A percentile compares a stretch with the other conserved stretches of the same genome.
Conservation (phyloP, 92 coral and sea anemone genomes). For the Isaurus tuberculatus region DNA sequence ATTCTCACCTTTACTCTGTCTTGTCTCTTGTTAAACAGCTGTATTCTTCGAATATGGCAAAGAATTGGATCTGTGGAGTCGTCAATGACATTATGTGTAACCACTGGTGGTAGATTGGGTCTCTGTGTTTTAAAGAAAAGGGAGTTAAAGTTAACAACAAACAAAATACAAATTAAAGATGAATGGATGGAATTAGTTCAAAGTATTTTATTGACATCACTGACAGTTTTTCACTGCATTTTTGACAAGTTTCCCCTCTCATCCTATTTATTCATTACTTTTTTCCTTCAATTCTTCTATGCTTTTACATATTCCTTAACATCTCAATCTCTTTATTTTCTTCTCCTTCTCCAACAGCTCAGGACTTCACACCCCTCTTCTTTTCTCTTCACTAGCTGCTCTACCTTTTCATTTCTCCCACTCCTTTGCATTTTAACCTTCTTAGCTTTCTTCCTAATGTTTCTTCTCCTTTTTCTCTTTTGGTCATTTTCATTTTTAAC, state of each 20-base stretch:
- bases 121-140: slow-evolving; percentile 62
- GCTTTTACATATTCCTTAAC: not conserved
- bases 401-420: not conserved
- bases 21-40: slow-evolving; percentile 74
- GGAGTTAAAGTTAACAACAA: no score
- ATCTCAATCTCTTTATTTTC: not conserved
- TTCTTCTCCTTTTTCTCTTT: not conserved
- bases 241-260: not conserved
- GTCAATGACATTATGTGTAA: slow-evolving; percentile 90
- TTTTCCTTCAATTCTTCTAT: not conserved
- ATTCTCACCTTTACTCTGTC: slow-evolving; percentile 90
- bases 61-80: slow-evolving; percentile 88
- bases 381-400: not conserved
- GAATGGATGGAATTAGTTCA: not conserved
- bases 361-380: not conserved
- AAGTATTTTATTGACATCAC: not conserved
- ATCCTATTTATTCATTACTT: not conserved
- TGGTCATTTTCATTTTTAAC: no score
- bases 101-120: slow-evolving; percentile 90
- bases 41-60: slow-evolving; percentile 84
- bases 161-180: no score
- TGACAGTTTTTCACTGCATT: not conserved
- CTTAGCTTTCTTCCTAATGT: not conserved
- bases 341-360: not conserved
- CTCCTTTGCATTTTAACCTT: not conserved